Evolutionary conservation across 1,140 invertebrate species (phyloP).

Genomic region (Ditylenchus dipsaci): DNA sequence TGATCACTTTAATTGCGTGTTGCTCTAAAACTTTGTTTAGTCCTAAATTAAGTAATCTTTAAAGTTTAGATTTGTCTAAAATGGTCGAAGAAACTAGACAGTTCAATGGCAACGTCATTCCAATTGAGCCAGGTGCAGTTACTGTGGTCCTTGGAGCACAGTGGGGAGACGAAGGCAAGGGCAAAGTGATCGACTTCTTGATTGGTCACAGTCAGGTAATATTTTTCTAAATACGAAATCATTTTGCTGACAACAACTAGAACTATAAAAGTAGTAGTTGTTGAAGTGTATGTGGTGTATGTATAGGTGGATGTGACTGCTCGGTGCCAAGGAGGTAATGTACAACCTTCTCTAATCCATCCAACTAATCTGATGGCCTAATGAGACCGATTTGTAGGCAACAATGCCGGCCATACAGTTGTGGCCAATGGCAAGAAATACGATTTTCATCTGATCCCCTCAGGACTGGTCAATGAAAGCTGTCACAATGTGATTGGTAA

Average conservation of each 20-base stretch:
- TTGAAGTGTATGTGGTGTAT: conserved; percentile 58
- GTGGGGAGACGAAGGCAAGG: conserved; percentile 99
- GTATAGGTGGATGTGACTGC: conserved; percentile 56
- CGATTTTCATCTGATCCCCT: conserved; percentile 94
- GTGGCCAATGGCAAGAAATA: conserved; percentile 86
- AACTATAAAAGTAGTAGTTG: background rate
- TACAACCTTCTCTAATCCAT: too few species aligned
- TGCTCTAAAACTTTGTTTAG: too few species aligned
- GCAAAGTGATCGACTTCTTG: conserved; percentile 97
- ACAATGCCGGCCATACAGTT: conserved; percentile 99
- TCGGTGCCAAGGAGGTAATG: conserved; percentile 75
- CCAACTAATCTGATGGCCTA: too few species aligned
- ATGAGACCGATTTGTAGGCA: conserved; percentile 58
- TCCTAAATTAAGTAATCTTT: background rate
- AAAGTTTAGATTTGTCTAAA: background rate
- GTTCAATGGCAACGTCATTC: background rate
- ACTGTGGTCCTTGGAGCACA: conserved; percentile 93
- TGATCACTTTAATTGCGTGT: too few species aligned
- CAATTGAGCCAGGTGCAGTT: conserved; percentile 63
- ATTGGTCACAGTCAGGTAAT: conserved; percentile 77
- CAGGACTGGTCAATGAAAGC: conserved; percentile 86
- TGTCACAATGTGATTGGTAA: conserved; percentile 94
- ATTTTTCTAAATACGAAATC: background rate
- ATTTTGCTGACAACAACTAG: background rate
- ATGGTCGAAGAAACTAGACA: background rate